Base-by-base conservation (phyloP, 2,113 vertebrate species). In the Thamnophis sirtalis region DNA sequence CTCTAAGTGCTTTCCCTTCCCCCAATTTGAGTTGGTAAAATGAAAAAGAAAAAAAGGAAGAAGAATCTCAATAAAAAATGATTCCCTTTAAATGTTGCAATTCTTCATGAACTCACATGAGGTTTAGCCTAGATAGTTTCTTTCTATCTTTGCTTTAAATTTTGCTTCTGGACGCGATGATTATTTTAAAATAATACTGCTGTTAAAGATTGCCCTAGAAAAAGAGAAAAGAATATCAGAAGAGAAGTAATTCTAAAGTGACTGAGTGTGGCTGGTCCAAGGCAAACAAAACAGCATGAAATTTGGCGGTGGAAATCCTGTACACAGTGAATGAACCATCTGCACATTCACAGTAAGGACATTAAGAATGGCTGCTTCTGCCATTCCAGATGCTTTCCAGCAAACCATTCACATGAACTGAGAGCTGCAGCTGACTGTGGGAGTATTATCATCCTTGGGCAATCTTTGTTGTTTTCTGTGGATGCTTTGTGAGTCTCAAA, bases 261-360 rank as follows among this genome's bases (percentile, higher is more conserved):
- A 55, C 87, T 86, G 21, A 86, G 49, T 22, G 22, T 86, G 33
- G 21, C 38, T 24, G n/a, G 80, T 89, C 56, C 50, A 91, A 89
- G 90, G 17, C 86, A 91, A 93, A 93, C 90, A 93, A 89, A 91
- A 17, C 38, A 84, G 80, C 56, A 60, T 33, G 56, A 88, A 55
- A 89, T 93, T 93, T 93, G 92, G 92, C 87, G 53, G 6, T 55
- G 26, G 80, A 89, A 86, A 91, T 50, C 55, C 85, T 21, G 87
- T 85, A n/a, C 50, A 68, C 26, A 55, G 90, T 93, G 92, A 93
- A 93, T 89, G 90, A 89, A 91, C 92, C 92, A 91, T 91, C 92
- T 93, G 90, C 55, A 91, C 26, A 55, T 91, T 50, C 89, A 58
- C 28, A 86, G 73, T 50, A 91, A 89, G 50, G 88, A 86, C 90